A percentile compares a stretch with the other conserved stretches of the same genome.
Evolutionary conservation across 2,113 vertebrate species (phyloP).

Genomic region (Geococcyx californianus): DNA sequence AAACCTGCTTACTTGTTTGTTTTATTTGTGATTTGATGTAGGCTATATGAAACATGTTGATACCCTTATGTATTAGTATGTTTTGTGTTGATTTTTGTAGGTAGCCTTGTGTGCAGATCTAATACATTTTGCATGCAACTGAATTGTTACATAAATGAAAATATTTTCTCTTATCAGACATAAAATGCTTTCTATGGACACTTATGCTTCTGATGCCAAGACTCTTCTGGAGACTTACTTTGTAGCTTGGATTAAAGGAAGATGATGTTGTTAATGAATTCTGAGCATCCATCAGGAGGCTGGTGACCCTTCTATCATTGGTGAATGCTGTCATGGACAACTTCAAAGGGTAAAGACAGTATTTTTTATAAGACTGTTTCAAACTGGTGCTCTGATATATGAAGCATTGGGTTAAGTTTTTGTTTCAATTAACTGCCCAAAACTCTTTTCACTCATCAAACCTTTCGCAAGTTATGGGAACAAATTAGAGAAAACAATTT

Average conservation of each 20-base stretch:
- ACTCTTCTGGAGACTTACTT: background rate
- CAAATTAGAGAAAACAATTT: background rate
- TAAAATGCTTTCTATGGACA: slow-evolving; percentile 24
- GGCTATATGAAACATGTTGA: background rate
- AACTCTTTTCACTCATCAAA: background rate
- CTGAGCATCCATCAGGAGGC: slow-evolving; percentile 25
- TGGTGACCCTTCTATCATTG: background rate
- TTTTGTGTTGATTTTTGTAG: background rate
- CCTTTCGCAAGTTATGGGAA: background rate
- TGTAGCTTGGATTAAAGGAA: slow-evolving; percentile 29
- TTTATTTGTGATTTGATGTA: background rate
- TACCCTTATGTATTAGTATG: background rate
- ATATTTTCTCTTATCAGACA: slow-evolving; percentile 27
- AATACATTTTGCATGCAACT: background rate
- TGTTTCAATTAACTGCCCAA: background rate
- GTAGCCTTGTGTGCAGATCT: background rate
- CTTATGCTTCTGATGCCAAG: background rate
- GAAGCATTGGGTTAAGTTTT: background rate
- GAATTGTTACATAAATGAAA: background rate
- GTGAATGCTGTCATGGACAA: slow-evolving; percentile 52
- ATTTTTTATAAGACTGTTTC: background rate
- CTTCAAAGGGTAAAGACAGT: slow-evolving; percentile 28
- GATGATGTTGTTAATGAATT: background rate
- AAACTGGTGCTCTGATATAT: background rate
- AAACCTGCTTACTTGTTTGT: background rate